Evolutionary conservation across 2,797 vertebrate genomes (phyloP).

Genomic region (Thripadectes ignobilis): DNA sequence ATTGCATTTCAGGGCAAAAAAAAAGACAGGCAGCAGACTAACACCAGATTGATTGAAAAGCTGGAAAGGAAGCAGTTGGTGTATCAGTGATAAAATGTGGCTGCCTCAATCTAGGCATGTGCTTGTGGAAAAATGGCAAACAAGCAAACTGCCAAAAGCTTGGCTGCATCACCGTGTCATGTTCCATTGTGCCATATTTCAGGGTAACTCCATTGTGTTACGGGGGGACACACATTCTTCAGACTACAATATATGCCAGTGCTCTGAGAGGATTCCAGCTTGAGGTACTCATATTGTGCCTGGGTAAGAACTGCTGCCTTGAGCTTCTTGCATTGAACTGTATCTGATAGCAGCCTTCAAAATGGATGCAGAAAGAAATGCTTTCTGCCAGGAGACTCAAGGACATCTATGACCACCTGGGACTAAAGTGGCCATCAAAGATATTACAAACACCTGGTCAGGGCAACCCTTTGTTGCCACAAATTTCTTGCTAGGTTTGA

Average conservation of each 20-base stretch:
- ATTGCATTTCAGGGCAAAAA: neutral
- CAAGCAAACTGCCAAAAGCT: neutral
- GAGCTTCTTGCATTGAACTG: neutral
- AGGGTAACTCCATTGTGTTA: neutral
- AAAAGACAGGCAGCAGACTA: neutral
- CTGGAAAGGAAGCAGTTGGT: neutral
- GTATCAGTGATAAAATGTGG: neutral
- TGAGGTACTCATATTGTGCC: neutral
- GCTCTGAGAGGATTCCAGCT: neutral
- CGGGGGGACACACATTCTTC: neutral
- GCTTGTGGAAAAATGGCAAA: rapidly evolving
- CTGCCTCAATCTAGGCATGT: neutral
- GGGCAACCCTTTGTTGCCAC: neutral
- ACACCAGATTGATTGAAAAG: neutral
- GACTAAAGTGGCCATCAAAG: neutral
- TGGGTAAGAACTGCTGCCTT: neutral
- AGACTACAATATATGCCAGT: neutral
- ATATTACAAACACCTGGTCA: neutral
- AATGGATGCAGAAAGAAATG: neutral
- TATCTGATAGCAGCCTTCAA: neutral
- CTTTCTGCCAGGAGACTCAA: neutral
- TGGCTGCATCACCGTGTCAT: rapidly evolving
- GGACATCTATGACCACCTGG: neutral
- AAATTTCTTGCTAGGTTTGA: neutral
- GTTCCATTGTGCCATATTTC: neutral